A percentile compares a stretch with the other conserved stretches of the same genome.
phyloP scores from a whole-genome alignment of 1,140 invertebrate species.

The Asobara japonica region DNA sequence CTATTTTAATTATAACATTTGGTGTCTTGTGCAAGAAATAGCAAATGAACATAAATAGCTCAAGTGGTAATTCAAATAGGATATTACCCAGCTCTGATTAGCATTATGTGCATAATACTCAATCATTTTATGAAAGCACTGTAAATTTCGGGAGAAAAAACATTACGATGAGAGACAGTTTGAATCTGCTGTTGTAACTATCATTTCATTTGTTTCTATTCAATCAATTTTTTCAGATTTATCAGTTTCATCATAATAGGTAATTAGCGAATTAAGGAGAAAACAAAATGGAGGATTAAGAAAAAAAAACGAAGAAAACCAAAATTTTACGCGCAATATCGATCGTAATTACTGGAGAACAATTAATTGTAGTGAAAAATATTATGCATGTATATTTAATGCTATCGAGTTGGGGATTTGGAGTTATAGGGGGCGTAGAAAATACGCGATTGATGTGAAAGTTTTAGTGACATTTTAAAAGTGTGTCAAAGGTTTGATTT shows the following conservation, averaged over 20 bases:
- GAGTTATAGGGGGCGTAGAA: too few species aligned
- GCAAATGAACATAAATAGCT: too few species aligned
- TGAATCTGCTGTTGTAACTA: slow-evolving; percentile 1
- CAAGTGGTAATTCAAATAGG: too few species aligned
- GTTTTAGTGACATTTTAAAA: too few species aligned
- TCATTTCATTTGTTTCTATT: background rate
- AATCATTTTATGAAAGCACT: slow-evolving; percentile 19
- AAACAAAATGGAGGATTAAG: background rate
- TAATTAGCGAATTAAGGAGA: background rate
- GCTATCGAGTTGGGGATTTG: slow-evolving; percentile 1
- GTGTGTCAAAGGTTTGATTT: too few species aligned
- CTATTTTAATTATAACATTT: too few species aligned
- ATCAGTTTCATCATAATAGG: background rate
- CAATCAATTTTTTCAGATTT: slow-evolving; percentile 1
- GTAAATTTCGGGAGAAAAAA: background rate
- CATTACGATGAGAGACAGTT: background rate
- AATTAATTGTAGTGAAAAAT: background rate
- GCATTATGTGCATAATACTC: slow-evolving; percentile 13
- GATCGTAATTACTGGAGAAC: background rate
- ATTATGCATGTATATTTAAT: slow-evolving; percentile 7
- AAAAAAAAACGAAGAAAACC: background rate
- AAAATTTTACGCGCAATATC: background rate
- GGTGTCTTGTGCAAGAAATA: too few species aligned
- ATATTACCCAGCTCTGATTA: too few species aligned
- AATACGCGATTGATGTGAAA: too few species aligned